These are phyloP conservation scores for Drosophila melanogaster DNA, from an alignment of 1,140 invertebrate species.

Conservation along the genomic window Release_6_plus_ISO1_MT NT_037436.4:11434501-11435000, in stretches of 20 bases:
- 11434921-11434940: conserved; percentile 88
- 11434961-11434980: conserved; percentile 86
- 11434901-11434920: conserved; percentile 94
- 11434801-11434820: conserved; percentile 16
- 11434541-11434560: not conserved
- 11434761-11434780: not conserved
- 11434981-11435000: conserved; percentile 86
- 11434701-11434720: not conserved
- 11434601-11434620: too few relatives aligned
- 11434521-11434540: not conserved
- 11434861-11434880: conserved; percentile 71
- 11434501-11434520: too few relatives aligned
- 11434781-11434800: not conserved
- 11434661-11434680: too few relatives aligned
- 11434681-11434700: too few relatives aligned
- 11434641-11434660: too few relatives aligned
- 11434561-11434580: not conserved
- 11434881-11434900: conserved; percentile 88
- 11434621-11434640: too few relatives aligned
- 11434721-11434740: not conserved
- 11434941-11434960: conserved; percentile 91
- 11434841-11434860: conserved; percentile 11
- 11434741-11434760: not conserved
- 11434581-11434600: too few relatives aligned
- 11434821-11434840: conserved; percentile 52